Evolutionary conservation across 1,140 invertebrate species (phyloP), one percentile per base, ranked within the genome.

Genomic region (Drosophila nasuta): DNA sequence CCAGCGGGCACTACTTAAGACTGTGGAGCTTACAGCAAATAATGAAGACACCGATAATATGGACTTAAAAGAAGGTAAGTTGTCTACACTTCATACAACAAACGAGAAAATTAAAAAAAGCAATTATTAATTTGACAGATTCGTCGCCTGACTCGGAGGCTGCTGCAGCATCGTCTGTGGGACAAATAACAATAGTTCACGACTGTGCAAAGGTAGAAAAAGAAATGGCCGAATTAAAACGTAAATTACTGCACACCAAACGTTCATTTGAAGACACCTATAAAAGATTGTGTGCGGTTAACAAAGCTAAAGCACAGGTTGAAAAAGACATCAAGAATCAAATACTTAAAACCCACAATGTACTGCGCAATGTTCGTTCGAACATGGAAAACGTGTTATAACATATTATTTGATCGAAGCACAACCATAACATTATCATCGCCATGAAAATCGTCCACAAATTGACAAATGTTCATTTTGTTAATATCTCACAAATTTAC

Each of bases 281-380:
- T 25, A 87, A 92, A 57, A 93, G 94, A 77, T 92, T 95, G 46
- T 93, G 92, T 60, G 77, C 93, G 54, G 93, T 94, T 68, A 95
- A 95, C 87, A 93, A 94, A 80, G 92, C 93, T 59, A 94, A 95
- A 91, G 93, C 93, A 79, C 93, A 94, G 88, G 93, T 95, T 33
- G 94, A 94, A 79, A 93, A 93, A 85, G 94, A 94, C 52, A 94
- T 95, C 79, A 94, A 94, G 79, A 93, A 93, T 81, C 94, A 95
- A 87, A 93, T 95, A 77, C 92, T 93, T 64, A 94, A 94, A 91
- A 95, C 94, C 11, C 94, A 94, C 80, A 93, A 93, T 81, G 94
- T 94, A 25, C 91, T 95, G 57, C 92, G 93, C 57, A 93, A 94
- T 82, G 94, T 94, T 17, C 93, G 93, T 75, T 94, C 94, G 0